Percentiles rank a stretch among this genome's conserved stretches.
Evolutionary conservation across 2,797 vertebrate species (phyloP).

Genomic region (Ciconia nigra): DNA sequence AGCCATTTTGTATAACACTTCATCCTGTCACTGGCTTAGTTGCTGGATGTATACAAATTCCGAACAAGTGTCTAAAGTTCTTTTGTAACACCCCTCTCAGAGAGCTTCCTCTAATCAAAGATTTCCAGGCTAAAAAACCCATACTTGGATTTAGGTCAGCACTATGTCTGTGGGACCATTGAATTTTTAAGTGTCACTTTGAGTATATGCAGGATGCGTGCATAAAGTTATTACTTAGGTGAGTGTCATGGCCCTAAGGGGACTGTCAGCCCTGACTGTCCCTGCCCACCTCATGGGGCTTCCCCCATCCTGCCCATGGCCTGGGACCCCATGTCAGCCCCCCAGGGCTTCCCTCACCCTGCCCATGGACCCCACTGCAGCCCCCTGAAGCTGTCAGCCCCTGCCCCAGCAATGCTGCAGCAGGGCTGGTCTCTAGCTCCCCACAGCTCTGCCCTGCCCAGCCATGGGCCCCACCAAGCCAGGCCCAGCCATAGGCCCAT

Average conservation of each 20-base stretch:
- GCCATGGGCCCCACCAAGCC: fast-evolving
- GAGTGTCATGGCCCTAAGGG: not conserved
- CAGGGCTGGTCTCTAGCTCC: not conserved
- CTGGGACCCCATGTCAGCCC: not conserved
- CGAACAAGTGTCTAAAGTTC: not conserved
- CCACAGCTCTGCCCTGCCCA: not conserved
- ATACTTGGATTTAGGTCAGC: not conserved
- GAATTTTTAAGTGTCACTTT: not conserved
- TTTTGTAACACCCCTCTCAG: not conserved
- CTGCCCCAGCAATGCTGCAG: not conserved
- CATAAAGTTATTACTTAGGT: not conserved
- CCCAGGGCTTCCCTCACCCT: not conserved
- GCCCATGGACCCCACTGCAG: not conserved
- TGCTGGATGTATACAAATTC: not conserved
- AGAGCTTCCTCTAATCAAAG: not conserved
- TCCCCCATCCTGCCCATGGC: not conserved
- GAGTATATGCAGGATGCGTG: not conserved
- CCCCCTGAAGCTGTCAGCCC: too few relatives aligned
- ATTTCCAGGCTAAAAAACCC: not conserved
- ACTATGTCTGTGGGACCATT: not conserved
- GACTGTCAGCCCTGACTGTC: too few relatives aligned
- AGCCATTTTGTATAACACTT: not conserved
- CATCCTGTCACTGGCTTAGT: not conserved
- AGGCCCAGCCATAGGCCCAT: fast-evolving
- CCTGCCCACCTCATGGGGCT: not conserved